Conservation (phyloP, 2,888 invertebrate species). For the Lasioglossum morio region DNA sequence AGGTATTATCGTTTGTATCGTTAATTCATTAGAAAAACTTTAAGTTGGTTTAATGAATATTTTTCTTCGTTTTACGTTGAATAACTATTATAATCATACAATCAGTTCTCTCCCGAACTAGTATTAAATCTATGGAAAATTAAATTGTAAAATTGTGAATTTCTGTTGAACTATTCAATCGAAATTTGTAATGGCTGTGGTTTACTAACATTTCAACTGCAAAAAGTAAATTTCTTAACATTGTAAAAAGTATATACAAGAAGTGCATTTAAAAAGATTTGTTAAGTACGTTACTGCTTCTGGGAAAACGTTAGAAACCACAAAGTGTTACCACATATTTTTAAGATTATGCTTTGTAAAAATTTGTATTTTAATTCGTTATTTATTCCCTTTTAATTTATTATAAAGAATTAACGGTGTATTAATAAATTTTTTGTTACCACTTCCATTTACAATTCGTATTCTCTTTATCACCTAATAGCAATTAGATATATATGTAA, state of each 20-base stretch:
- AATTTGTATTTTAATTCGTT: constrained; percentile 21
- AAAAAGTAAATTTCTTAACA: constrained; percentile 33
- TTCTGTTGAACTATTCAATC: background rate
- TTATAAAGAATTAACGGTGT: constrained; percentile 41
- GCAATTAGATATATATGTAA: background rate
- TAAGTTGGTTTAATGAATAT: constrained; percentile 10
- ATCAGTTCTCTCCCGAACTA: constrained; percentile 9
- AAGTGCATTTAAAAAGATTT: background rate
- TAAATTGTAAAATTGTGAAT: constrained; percentile 2
- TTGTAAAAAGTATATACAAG: background rate
- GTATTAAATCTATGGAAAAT: background rate
- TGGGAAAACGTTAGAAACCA: background rate
- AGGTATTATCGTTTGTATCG: constrained; percentile 34
- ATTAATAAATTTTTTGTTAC: constrained; percentile 56
- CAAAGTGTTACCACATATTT: constrained; percentile 23
- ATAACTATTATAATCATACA: background rate
- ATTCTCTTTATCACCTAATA: background rate
- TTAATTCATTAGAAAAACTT: constrained; percentile 37
- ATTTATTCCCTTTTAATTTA: constrained; percentile 31
- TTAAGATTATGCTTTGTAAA: constrained; percentile 38
- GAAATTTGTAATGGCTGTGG: constrained; percentile 17
- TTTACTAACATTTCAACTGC: constrained; percentile 7
- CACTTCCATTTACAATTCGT: background rate
- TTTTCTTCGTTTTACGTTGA: constrained; percentile 9
- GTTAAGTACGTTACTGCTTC: constrained; percentile 9